Evolutionary conservation across 1,140 invertebrate species (phyloP).

Genomic region (Plectus sambesii): DNA sequence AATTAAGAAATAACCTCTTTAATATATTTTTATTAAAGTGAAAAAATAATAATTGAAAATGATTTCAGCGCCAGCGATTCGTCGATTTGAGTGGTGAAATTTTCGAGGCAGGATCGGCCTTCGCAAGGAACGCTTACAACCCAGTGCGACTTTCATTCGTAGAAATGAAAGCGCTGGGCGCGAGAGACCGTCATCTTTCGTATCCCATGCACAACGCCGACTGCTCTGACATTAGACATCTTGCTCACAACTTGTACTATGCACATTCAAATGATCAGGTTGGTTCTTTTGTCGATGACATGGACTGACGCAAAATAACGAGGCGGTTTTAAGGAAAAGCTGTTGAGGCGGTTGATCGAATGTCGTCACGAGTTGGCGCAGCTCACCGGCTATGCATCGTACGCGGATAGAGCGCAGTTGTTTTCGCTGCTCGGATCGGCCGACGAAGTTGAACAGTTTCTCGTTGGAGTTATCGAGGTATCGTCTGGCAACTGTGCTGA

Average conservation of each 20-base stretch:
- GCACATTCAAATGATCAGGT: conserved; percentile 15
- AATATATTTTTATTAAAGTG: too few species aligned
- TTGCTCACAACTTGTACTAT: conserved; percentile 19
- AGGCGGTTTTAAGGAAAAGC: conserved; percentile 22
- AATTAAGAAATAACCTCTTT: too few species aligned
- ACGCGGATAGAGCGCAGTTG: conserved; percentile 38
- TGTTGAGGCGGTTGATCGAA: conserved; percentile 21
- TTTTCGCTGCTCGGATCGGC: conserved; percentile 34
- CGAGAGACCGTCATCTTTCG: neutral
- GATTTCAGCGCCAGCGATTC: too few species aligned
- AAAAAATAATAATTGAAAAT: too few species aligned
- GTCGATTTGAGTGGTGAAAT: neutral
- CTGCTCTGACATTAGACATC: conserved; percentile 10
- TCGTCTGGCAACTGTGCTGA: too few species aligned
- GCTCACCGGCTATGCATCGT: conserved; percentile 40
- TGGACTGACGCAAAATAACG: neutral
- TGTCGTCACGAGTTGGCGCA: conserved; percentile 30
- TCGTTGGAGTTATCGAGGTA: conserved; percentile 31
- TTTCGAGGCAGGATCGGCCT: neutral
- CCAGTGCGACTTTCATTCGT: neutral
- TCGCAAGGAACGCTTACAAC: neutral
- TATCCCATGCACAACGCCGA: neutral
- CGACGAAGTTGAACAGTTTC: conserved; percentile 34
- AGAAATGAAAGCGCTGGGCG: neutral
- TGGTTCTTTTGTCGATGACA: neutral